Percentiles rank a stretch among this genome's conserved stretches.
These are phyloP conservation scores for Gopherus evgoodei DNA, from an alignment of 2,113 vertebrate genomes.

Conservation along the genomic window DNA sequence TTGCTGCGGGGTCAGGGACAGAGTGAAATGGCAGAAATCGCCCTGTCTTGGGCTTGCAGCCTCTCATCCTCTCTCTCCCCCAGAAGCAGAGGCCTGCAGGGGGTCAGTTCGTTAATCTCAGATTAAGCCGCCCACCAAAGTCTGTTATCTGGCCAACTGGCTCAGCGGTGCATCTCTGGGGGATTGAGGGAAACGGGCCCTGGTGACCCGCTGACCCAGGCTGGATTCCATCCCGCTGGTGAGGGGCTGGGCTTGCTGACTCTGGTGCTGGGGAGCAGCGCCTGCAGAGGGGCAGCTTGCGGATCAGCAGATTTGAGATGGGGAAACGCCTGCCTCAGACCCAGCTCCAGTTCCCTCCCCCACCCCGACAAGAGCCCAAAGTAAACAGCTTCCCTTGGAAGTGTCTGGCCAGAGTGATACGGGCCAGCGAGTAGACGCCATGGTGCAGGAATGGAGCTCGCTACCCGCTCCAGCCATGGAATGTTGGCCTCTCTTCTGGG, in stretches of 20 bases:
- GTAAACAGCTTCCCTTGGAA: background rate
- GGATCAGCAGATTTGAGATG: background rate
- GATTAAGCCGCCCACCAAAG: background rate
- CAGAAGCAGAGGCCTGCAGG: background rate
- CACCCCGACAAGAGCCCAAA: background rate
- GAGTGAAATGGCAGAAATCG: background rate
- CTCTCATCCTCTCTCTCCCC: background rate
- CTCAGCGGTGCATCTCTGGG: background rate
- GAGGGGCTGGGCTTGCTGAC: background rate
- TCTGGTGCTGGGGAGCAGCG: no score
- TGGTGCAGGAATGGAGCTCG: background rate
- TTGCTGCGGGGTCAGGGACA: background rate
- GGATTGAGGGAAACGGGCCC: background rate
- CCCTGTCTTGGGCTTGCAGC: background rate
- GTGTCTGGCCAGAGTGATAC: background rate
- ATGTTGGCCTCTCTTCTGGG: background rate
- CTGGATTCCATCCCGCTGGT: background rate
- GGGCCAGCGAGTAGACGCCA: background rate
- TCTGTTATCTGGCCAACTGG: background rate
- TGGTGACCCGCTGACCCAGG: background rate
- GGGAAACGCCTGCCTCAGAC: background rate
- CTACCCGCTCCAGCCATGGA: background rate
- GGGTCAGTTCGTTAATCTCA: background rate
- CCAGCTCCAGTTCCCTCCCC: accelerated
- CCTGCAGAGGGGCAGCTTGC: background rate